A percentile compares a stretch with the other conserved stretches of the same genome.
Conservation (phyloP, 2,888 invertebrate genomes). For the Malacosoma neustria region DNA sequence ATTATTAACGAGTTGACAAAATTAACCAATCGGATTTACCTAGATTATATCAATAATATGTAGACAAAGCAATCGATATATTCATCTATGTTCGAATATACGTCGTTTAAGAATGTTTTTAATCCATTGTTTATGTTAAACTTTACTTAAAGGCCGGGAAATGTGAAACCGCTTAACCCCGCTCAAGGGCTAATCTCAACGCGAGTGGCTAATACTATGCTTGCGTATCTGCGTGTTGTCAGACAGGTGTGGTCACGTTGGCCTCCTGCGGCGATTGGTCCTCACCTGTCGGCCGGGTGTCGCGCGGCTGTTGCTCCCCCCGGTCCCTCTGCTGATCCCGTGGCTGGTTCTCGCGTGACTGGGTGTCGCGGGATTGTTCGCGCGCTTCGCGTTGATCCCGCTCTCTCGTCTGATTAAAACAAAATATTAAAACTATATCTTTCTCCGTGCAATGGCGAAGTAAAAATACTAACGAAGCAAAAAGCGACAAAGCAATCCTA, state of each 20-base stretch:
- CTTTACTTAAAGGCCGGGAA: no score
- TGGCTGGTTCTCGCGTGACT: not conserved
- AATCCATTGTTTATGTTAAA: no score
- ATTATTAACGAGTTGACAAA: not conserved
- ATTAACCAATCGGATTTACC: not conserved
- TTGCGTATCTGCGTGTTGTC: not conserved
- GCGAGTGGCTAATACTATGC: not conserved
- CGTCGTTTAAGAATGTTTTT: no score
- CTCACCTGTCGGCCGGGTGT: not conserved
- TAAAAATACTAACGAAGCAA: no score
- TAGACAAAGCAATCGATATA: no score
- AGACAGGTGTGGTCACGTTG: not conserved
- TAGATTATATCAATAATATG: no score
- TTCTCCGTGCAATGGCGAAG: no score
- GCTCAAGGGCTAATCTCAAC: not conserved
- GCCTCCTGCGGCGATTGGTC: not conserved
- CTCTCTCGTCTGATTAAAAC: not conserved
- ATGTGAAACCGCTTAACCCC: not conserved
- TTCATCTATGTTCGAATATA: no score
- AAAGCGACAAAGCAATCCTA: no score
- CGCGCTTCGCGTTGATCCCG: not conserved
- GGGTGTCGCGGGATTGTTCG: no score
- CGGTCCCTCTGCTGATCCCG: not conserved
- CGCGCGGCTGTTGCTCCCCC: not conserved
- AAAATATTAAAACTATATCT: not conserved